Evolutionary conservation across 2,797 vertebrate genomes (phyloP).

Genomic region (Psittacula derbiana): DNA sequence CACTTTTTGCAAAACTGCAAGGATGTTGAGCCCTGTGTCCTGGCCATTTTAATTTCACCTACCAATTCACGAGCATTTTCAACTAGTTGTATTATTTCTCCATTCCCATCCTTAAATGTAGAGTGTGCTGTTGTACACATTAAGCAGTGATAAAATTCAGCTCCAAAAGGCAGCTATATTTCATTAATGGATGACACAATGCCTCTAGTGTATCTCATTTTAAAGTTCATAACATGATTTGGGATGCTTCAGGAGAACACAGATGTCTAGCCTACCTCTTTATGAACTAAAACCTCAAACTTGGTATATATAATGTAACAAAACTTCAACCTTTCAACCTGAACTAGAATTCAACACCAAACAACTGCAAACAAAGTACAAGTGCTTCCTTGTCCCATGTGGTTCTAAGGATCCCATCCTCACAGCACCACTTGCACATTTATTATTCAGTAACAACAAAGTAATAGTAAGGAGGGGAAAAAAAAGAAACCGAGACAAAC

Average conservation of each 20-base stretch:
- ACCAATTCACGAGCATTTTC: neutral
- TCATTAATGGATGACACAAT: neutral
- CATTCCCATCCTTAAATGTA: slow-evolving; percentile 19
- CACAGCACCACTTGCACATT: neutral
- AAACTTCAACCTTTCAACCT: neutral
- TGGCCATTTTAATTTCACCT: slow-evolving; percentile 42
- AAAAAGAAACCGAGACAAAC: neutral
- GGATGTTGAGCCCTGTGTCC: slow-evolving; percentile 63
- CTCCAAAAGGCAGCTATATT: neutral
- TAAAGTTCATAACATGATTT: neutral
- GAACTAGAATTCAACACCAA: neutral
- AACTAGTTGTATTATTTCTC: slow-evolving; percentile 19
- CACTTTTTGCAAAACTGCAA: slow-evolving; percentile 12
- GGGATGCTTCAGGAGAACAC: neutral
- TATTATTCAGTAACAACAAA: neutral
- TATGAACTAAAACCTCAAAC: neutral
- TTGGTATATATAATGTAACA: neutral
- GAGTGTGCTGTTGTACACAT: neutral
- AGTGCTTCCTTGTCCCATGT: neutral
- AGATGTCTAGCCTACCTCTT: neutral
- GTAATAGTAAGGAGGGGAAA: neutral
- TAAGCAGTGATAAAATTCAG: neutral
- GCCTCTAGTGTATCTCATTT: neutral
- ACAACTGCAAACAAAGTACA: neutral
- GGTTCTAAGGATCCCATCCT: neutral